Base-by-base conservation (phyloP, 2,888 invertebrate species). In the Acronicta alni region DNA sequence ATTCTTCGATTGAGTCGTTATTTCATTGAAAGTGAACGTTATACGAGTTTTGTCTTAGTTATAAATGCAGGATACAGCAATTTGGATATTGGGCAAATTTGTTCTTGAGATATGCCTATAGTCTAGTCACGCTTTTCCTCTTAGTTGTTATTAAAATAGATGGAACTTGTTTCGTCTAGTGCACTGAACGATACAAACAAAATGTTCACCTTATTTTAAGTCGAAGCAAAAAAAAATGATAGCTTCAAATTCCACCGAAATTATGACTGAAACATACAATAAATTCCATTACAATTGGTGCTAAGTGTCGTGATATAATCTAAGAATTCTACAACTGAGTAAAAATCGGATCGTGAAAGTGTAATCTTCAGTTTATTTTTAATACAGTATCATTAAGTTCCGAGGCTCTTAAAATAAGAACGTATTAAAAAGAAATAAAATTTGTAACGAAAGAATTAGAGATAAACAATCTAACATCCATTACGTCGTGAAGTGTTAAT, bases 1-100 rank as follows among this genome's bases (percentile, higher is more conserved):
- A 75, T 78, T 76, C 74, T 75, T 76, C 64, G 69, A 81, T 79
- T 68, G 72, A 79, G 54, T 69, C 45, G 66, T 67, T 72, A 67
- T 49, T 69, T 62, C 51, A 77, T 77, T 77, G 77, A 77, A 77
- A 77, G 77, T 72, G 77, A 77, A 72, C 47, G 72, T 70, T 72
- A 51, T 59, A 30, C 37, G 56, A 44, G 53, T 47, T 63, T 55
- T 52, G 66, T 38, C 43, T 62, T 44, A 61, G 61, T 60, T 64
- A 42, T 61, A 44, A 62, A 62, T 49, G 45, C 54, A 65, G 58
- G 57, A 56, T 75, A 67, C 53, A 62, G 64, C 53, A 53, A 64
- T 76, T 72, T 65, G 46, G 39, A 48, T 59, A 55, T 61, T 58
- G 45, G 32, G 55, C 48, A 63, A 69, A 61, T 65, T 71, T 56